Evolutionary conservation across 1,140 invertebrate genomes (phyloP).

Genomic region (Hyles vespertilio): DNA sequence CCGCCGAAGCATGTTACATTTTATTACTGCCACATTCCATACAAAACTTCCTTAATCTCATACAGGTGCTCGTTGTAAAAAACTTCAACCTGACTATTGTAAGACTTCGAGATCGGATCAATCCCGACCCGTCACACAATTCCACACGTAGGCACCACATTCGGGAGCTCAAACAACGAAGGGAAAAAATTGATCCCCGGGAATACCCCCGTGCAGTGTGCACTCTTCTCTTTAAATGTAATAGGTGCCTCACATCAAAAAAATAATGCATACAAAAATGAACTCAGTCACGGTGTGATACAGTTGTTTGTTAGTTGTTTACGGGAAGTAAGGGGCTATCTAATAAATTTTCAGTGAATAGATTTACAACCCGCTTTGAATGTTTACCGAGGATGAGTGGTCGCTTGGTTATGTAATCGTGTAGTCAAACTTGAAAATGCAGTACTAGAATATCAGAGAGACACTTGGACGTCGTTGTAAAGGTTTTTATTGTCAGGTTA

Average conservation of each 20-base stretch:
- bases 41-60: too few species aligned
- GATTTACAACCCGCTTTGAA: slow-evolving; percentile 35
- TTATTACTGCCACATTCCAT: too few species aligned
- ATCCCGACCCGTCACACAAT: too few species aligned
- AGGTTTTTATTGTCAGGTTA: too few species aligned
- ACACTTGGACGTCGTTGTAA: neutral
- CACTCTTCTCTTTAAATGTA: slow-evolving; percentile 12
- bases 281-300: too few species aligned
- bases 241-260: neutral
- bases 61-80: too few species aligned
- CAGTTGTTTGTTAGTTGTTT: too few species aligned
- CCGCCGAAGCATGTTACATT: too few species aligned
- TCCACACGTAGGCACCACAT: too few species aligned
- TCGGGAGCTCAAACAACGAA: slow-evolving; percentile 16
- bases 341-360: slow-evolving; percentile 32
- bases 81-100: too few species aligned
- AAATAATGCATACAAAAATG: too few species aligned
- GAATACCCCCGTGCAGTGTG: slow-evolving; percentile 32
- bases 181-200: slow-evolving; percentile 25
- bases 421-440: slow-evolving; percentile 5
- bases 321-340: slow-evolving; percentile 10
- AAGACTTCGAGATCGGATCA: too few species aligned
- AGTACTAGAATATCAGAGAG: slow-evolving; percentile 5
- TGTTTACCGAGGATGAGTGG: slow-evolving; percentile 16
- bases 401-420: slow-evolving; percentile 22